Evolutionary conservation across 2,888 invertebrate species (phyloP).

Genomic region (Norana najaformis): DNA sequence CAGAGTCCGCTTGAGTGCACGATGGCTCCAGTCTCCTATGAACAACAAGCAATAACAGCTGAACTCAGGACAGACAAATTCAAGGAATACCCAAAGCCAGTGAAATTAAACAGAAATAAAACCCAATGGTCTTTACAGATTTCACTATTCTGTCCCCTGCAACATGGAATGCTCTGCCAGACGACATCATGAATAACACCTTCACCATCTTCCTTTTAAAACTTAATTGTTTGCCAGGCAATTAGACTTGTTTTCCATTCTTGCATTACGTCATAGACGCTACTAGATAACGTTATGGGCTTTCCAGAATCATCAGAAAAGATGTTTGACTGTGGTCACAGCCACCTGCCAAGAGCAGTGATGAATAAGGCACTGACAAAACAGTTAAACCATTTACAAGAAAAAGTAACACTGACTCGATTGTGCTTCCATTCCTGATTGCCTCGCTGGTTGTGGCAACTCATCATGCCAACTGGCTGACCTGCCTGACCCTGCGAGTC

Average conservation of each 20-base stretch:
- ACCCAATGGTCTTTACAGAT: too few species aligned
- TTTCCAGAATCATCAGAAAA: too few species aligned
- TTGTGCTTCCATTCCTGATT: conserved; percentile 60
- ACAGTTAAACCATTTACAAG: background rate
- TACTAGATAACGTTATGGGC: too few species aligned
- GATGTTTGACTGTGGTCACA: too few species aligned
- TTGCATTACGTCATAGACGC: too few species aligned
- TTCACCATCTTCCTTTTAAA: too few species aligned
- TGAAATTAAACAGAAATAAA: background rate
- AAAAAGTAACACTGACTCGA: conserved; percentile 47
- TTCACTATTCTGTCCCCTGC: too few species aligned
- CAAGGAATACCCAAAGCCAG: background rate
- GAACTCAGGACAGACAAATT: background rate
- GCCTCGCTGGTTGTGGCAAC: conserved; percentile 51
- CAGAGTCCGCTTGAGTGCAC: conserved; percentile 55
- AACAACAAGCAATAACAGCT: background rate
- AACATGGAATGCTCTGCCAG: too few species aligned
- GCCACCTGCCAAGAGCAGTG: too few species aligned
- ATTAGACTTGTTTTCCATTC: too few species aligned
- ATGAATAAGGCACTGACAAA: background rate
- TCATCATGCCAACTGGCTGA: conserved; percentile 49
- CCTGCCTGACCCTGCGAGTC: conserved; percentile 47
- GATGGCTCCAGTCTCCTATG: background rate
- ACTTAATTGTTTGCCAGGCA: too few species aligned
- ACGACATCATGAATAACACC: too few species aligned